These are phyloP conservation scores for Phocides pigmalion DNA, from an alignment of 1,140 invertebrate species.

Conservation along the genomic window DNA sequence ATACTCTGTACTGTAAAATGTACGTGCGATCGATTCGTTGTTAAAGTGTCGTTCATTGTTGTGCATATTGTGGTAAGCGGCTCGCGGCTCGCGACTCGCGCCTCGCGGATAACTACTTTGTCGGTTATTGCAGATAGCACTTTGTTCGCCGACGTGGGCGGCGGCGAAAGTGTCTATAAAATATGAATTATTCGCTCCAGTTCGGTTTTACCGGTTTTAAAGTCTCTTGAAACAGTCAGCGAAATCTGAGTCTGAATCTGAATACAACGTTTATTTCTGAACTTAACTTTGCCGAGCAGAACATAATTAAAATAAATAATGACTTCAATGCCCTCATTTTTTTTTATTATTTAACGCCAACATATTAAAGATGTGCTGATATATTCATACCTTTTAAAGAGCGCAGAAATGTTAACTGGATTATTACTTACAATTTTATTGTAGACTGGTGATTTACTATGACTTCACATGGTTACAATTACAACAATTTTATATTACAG, in stretches of 20 bases:
- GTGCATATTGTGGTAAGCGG: not conserved
- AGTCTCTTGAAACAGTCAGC: not conserved
- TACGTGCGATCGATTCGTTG: not conserved
- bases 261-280: not conserved
- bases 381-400: too few species aligned
- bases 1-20: not conserved
- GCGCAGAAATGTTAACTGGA: too few species aligned
- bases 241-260: not conserved
- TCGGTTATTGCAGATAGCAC: conserved; percentile 5
- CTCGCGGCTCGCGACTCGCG: not conserved
- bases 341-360: too few species aligned
- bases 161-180: conserved; percentile 3
- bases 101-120: not conserved
- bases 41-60: not conserved
- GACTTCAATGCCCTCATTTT: too few species aligned
- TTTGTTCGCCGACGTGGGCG: conserved; percentile 3
- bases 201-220: conserved; percentile 2
- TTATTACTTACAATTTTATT: too few species aligned
- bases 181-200: conserved; percentile 5
- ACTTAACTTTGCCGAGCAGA: too few species aligned
- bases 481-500: too few species aligned
- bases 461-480: too few species aligned
- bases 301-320: too few species aligned
- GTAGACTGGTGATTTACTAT: too few species aligned
- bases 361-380: too few species aligned